These are phyloP conservation scores for Stictocephala bisonia DNA, from an alignment of 2,888 invertebrate species.

Conservation along the genomic window DNA sequence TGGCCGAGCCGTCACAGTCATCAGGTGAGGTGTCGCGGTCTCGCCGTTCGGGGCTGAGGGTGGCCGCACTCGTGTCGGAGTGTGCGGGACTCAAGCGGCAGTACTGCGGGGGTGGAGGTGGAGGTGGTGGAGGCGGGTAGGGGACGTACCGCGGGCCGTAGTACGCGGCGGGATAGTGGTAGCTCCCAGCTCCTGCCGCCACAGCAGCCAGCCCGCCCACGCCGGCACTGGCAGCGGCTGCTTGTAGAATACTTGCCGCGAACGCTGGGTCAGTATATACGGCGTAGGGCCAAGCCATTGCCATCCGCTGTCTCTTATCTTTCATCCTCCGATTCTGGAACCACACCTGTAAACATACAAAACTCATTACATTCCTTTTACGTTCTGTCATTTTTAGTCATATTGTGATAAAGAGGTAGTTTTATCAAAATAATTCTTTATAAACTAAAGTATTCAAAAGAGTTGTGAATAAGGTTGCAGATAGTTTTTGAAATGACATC, in stretches of 20 bases:
- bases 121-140: slow-evolving; percentile 56
- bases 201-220: slow-evolving; percentile 65
- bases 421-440: too few species aligned
- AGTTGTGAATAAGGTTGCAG: too few species aligned
- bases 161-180: slow-evolving; percentile 53
- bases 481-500: too few species aligned
- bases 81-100: slow-evolving; percentile 49
- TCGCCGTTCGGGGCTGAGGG: slow-evolving; percentile 43
- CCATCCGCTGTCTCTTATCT: slow-evolving; percentile 95
- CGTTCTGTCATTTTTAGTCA: too few species aligned
- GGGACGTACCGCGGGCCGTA: slow-evolving; percentile 44
- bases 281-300: slow-evolving; percentile 95
- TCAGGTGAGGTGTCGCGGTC: slow-evolving; percentile 44
- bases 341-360: slow-evolving; percentile 84
- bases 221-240: slow-evolving; percentile 79
- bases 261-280: slow-evolving; percentile 95
- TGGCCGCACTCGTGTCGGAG: slow-evolving; percentile 48
- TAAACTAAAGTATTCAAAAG: too few species aligned
- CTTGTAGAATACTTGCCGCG: slow-evolving; percentile 92
- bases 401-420: too few species aligned
- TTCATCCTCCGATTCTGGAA: slow-evolving; percentile 98
- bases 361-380: too few species aligned
- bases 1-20: slow-evolving; percentile 58
- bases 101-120: slow-evolving; percentile 48
- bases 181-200: slow-evolving; percentile 51